phyloP scores from a whole-genome alignment of 1,140 invertebrate genomes.

The Drosophila eugracilis region DNA sequence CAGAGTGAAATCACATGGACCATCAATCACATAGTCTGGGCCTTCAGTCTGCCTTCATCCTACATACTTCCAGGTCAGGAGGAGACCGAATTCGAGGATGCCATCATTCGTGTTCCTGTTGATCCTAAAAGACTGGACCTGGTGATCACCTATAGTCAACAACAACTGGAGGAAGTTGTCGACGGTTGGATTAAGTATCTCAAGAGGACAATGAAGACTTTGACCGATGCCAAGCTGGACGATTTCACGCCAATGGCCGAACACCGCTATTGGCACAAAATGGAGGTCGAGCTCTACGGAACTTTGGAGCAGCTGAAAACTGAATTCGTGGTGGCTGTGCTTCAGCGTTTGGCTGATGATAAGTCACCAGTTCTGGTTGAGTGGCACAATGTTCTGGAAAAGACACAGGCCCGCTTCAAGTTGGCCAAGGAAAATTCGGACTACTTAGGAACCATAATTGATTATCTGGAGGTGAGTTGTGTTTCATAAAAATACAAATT shows the following conservation, averaged over 20 bases:
- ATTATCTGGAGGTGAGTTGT: slow-evolving; percentile 91
- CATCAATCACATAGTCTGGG: slow-evolving; percentile 88
- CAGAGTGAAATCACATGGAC: slow-evolving; percentile 85
- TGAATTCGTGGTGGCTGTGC: slow-evolving; percentile 88
- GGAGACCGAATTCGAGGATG: slow-evolving; percentile 85
- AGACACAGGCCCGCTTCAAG: slow-evolving; percentile 89
- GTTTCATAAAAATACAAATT: neutral
- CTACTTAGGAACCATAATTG: slow-evolving; percentile 91
- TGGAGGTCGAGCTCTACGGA: slow-evolving; percentile 90
- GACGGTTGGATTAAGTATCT: slow-evolving; percentile 89
- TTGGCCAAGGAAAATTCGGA: slow-evolving; percentile 93
- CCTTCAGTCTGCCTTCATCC: slow-evolving; percentile 88
- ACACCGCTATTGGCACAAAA: slow-evolving; percentile 93
- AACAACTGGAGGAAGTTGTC: slow-evolving; percentile 88
- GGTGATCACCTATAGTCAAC: slow-evolving; percentile 85
- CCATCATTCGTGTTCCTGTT: slow-evolving; percentile 85
- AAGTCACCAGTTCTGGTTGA: slow-evolving; percentile 34
- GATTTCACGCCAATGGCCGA: slow-evolving; percentile 92
- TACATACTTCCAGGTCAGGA: slow-evolving; percentile 85
- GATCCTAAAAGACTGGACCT: slow-evolving; percentile 85
- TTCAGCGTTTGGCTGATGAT: slow-evolving; percentile 70
- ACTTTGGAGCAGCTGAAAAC: slow-evolving; percentile 93
- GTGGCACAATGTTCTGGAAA: slow-evolving; percentile 86
- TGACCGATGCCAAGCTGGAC: slow-evolving; percentile 85
- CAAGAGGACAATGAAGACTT: slow-evolving; percentile 86